Evolutionary conservation across 2,113 vertebrate genomes (phyloP).

Genomic region (Ranitomeya imitator): DNA sequence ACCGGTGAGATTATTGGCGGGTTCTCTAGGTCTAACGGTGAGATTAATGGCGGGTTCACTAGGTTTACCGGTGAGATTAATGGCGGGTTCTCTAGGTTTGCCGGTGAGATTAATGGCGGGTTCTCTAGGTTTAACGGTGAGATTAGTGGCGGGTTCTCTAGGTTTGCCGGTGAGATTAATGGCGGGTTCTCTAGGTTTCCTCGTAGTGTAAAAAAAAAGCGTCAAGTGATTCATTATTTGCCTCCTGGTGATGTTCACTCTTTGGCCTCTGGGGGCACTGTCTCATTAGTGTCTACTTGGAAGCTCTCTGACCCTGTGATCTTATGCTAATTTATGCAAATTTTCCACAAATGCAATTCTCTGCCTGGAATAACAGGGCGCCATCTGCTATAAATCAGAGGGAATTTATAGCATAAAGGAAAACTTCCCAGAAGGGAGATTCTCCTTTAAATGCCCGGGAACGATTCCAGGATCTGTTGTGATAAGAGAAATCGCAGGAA

Average conservation of each 20-base stretch:
- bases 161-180: no score
- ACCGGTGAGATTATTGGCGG: no score
- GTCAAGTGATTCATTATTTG: background rate
- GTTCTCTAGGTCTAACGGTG: no score
- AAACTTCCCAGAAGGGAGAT: background rate
- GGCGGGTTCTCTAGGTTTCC: no score
- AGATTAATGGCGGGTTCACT: no score
- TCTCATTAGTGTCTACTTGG: background rate
- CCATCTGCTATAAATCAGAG: background rate
- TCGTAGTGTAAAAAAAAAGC: background rate
- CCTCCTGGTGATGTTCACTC: background rate
- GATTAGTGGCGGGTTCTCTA: no score
- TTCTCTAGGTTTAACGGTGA: no score
- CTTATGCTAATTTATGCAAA: slow-evolving; percentile 20
- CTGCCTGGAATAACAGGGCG: background rate
- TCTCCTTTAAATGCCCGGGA: background rate
- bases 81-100: no score
- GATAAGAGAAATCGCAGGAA: background rate
- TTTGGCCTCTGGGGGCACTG: background rate
- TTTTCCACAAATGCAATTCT: background rate
- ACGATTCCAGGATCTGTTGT: slow-evolving; percentile 15
- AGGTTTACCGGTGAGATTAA: no score
- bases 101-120: no score
- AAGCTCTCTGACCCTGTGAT: background rate
- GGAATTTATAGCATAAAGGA: background rate